These are phyloP conservation scores for Perca flavescens DNA, from an alignment of 2,113 vertebrate genomes.

Conservation along the genomic window DNA sequence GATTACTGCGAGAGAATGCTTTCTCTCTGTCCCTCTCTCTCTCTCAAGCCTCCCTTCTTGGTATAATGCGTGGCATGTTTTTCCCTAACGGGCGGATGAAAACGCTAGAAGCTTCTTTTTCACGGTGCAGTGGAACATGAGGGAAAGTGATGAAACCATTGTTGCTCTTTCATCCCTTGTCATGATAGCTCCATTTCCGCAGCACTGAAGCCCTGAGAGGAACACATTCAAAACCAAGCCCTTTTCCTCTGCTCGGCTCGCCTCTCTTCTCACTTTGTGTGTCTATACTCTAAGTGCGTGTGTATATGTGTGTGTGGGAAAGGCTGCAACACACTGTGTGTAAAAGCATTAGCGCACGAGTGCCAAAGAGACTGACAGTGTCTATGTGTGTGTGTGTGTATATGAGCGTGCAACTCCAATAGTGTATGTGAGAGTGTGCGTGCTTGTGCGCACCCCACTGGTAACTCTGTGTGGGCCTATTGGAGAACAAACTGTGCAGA, in stretches of 20 bases:
- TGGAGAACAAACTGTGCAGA: slow-evolving; percentile 80
- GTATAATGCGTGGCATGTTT: slow-evolving; percentile 47
- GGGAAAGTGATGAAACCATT: slow-evolving; percentile 74
- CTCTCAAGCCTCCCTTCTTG: slow-evolving; percentile 19
- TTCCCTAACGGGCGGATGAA: slow-evolving; percentile 59
- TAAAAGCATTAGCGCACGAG: neutral
- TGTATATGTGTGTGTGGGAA: slow-evolving; percentile 19
- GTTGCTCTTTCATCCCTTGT: slow-evolving; percentile 75
- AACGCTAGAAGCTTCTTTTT: slow-evolving; percentile 61
- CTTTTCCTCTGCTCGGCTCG: slow-evolving; percentile 37
- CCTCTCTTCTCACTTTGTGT: slow-evolving; percentile 33
- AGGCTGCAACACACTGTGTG: slow-evolving; percentile 43
- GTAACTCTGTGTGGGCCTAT: slow-evolving; percentile 70
- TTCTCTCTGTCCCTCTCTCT: neutral
- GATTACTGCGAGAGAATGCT: slow-evolving; percentile 34
- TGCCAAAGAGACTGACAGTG: slow-evolving; percentile 36
- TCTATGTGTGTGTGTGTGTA: neutral
- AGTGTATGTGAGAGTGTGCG: slow-evolving; percentile 14
- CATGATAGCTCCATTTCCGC: slow-evolving; percentile 70
- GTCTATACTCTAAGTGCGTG: slow-evolving; percentile 17
- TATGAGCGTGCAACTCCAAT: slow-evolving; percentile 6
- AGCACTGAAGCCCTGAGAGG: slow-evolving; percentile 64
- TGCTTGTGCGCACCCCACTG: slow-evolving; percentile 44
- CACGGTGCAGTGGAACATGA: slow-evolving; percentile 63
- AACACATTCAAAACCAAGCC: slow-evolving; percentile 39